These are phyloP conservation scores for Danio choprae DNA, from an alignment of 2,797 vertebrate genomes.

Conservation along the genomic window DNA sequence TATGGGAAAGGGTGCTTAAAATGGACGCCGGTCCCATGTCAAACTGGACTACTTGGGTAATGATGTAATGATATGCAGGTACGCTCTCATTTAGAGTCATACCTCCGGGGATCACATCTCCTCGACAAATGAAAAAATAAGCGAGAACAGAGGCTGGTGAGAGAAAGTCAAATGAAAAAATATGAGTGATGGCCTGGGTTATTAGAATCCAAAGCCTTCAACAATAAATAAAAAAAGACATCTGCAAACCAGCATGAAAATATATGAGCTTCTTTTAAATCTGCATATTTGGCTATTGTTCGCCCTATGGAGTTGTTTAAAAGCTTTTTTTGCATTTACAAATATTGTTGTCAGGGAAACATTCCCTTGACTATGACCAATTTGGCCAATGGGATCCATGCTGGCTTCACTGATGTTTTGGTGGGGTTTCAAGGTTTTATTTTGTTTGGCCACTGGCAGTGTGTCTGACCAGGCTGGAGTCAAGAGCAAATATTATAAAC, in stretches of 20 bases:
- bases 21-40: slow-evolving; percentile 57
- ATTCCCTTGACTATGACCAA: slow-evolving; percentile 7
- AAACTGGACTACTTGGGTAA: slow-evolving; percentile 68
- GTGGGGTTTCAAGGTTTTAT: slow-evolving; percentile 12
- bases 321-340: slow-evolving; percentile 6
- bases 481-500: slow-evolving; percentile 11
- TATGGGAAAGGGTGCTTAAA: slow-evolving; percentile 58
- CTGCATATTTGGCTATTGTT: slow-evolving; percentile 15
- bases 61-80: slow-evolving; percentile 69
- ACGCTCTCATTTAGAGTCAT: slow-evolving; percentile 65
- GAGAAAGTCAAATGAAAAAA: slow-evolving; percentile 49
- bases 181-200: slow-evolving; percentile 50
- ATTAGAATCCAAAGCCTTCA: slow-evolving; percentile 43
- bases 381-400: background rate
- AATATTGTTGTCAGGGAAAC: slow-evolving; percentile 28
- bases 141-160: slow-evolving; percentile 69
- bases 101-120: slow-evolving; percentile 55
- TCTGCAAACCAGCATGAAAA: slow-evolving; percentile 15
- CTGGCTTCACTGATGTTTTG: background rate
- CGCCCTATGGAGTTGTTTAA: background rate
- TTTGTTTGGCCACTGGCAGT: slow-evolving; percentile 15
- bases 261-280: slow-evolving; percentile 27
- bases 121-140: slow-evolving; percentile 70
- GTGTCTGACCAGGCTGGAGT: background rate
- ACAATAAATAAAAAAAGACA: slow-evolving; percentile 35